These are phyloP conservation scores for Semicossyphus pulcher DNA, from an alignment of 2,113 vertebrate species.

Conservation along the genomic window DNA sequence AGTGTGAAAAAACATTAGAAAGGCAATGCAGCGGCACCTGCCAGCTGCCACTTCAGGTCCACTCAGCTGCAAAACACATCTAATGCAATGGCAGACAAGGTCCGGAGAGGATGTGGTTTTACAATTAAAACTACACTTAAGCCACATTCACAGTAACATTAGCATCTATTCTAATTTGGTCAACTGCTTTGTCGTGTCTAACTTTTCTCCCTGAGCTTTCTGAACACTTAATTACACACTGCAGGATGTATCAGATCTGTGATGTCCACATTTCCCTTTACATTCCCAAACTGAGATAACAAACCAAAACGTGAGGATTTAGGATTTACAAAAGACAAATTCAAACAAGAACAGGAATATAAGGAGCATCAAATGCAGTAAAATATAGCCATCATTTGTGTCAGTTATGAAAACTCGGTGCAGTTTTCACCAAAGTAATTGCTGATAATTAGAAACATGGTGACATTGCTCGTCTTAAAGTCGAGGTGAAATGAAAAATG, in stretches of 20 bases:
- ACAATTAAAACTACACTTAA: not conserved
- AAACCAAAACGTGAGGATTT: not conserved
- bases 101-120: not conserved
- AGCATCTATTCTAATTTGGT: slow-evolving; percentile 8
- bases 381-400: no score
- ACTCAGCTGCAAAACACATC: slow-evolving; percentile 1
- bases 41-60: slow-evolving; percentile 14
- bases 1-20: slow-evolving; percentile 12
- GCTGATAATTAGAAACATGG: no score
- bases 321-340: not conserved
- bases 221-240: not conserved
- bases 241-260: not conserved
- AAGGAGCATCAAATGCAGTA: not conserved
- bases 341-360: not conserved
- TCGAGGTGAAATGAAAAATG: no score
- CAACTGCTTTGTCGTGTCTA: not conserved
- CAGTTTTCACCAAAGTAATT: no score
- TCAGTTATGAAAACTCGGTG: no score
- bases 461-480: no score
- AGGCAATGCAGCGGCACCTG: slow-evolving; percentile 20
- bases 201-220: slow-evolving; percentile 8
- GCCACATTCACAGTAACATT: not conserved
- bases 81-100: not conserved
- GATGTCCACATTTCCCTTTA: not conserved
- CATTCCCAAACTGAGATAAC: not conserved